A percentile compares a stretch with the other conserved stretches of the same genome.
Evolutionary conservation across 2,888 invertebrate species (phyloP).

Genomic region (Sicus ferrugineus): DNA sequence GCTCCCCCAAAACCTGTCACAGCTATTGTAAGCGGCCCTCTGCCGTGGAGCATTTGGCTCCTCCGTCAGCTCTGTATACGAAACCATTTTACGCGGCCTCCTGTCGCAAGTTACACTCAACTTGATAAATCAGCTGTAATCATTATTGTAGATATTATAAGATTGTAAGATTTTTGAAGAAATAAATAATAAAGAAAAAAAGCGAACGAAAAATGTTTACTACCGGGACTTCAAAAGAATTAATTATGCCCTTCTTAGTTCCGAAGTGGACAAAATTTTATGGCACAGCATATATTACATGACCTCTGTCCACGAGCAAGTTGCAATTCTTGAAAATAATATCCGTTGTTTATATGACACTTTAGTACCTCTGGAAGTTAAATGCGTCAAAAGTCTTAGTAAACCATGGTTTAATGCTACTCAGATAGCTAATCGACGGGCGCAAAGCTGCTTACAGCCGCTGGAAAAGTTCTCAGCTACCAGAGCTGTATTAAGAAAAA

Average conservation of each 20-base stretch:
- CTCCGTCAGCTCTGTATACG: too few relatives aligned
- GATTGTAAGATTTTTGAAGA: too few relatives aligned
- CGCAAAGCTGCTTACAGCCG: conserved; percentile 1
- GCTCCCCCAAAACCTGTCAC: too few relatives aligned
- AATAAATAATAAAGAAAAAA: too few relatives aligned
- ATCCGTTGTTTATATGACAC: not conserved
- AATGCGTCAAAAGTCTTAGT: not conserved
- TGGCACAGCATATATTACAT: not conserved
- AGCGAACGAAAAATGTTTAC: not conserved
- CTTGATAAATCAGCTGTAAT: too few relatives aligned
- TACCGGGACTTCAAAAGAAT: conserved; percentile 1
- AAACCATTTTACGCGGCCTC: too few relatives aligned
- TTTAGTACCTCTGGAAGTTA: not conserved
- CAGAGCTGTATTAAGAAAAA: not conserved
- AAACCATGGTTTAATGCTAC: not conserved
- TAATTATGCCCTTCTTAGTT: not conserved
- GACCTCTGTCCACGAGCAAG: not conserved
- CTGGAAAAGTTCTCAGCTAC: not conserved
- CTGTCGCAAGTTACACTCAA: too few relatives aligned
- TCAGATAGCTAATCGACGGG: not conserved
- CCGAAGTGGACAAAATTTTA: not conserved
- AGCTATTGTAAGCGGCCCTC: too few relatives aligned
- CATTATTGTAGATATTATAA: too few relatives aligned
- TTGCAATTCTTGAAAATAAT: not conserved
- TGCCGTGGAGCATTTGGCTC: too few relatives aligned